phyloP scores from a whole-genome alignment of 2,797 vertebrate genomes.

The Ciconia nigra region DNA sequence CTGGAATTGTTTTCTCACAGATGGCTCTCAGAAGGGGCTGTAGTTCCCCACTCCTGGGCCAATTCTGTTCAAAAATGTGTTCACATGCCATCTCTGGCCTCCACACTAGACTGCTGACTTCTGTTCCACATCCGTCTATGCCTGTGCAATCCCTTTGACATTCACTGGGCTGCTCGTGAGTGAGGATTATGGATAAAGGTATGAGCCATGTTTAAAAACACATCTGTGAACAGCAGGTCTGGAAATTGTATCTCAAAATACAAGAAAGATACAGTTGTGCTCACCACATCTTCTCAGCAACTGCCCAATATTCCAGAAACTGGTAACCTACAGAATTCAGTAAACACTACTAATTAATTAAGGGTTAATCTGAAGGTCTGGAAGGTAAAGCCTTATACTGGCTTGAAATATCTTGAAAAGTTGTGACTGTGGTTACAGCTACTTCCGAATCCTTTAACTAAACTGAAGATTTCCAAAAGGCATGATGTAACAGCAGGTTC shows the following conservation, averaged over 20 bases:
- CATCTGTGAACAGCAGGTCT: not conserved
- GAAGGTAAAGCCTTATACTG: not conserved
- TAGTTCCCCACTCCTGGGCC: not conserved
- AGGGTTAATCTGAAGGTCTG: not conserved
- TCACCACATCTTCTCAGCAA: not conserved
- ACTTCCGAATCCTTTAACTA: not conserved
- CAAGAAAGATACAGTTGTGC: not conserved
- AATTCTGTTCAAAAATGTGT: not conserved
- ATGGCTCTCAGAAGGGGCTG: conserved; percentile 11
- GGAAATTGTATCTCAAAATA: not conserved
- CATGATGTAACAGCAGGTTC: not conserved
- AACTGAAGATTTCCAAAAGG: not conserved
- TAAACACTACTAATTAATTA: not conserved
- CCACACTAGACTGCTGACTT: not conserved
- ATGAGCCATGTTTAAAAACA: not conserved
- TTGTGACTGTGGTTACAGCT: not conserved
- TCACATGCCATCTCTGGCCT: not conserved
- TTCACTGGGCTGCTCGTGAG: not conserved
- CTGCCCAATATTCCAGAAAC: not conserved
- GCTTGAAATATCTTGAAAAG: not conserved
- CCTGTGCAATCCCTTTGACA: not conserved
- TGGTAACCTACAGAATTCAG: not conserved
- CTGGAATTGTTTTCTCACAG: not conserved
- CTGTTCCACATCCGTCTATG: not conserved
- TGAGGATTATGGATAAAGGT: not conserved